Conservation (phyloP, 2,113 vertebrate species). For the Paralichthys olivaceus region DNA sequence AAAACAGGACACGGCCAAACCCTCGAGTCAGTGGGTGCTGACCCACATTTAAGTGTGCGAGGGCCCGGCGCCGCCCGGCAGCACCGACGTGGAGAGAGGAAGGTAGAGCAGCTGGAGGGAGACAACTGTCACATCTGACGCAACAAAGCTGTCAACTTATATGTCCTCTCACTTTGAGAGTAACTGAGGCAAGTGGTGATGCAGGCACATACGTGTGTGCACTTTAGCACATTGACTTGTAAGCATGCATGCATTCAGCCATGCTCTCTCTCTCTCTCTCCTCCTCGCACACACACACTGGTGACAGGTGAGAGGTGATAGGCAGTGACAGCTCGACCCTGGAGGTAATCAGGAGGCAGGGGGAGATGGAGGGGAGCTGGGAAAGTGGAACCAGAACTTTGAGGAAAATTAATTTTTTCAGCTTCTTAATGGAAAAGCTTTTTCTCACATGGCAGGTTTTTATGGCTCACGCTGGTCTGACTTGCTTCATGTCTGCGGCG, state of each 20-base stretch:
- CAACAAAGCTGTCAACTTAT: slow-evolving; percentile 36
- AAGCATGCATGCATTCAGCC: slow-evolving; percentile 18
- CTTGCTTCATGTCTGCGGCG: slow-evolving; percentile 10
- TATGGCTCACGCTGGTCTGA: slow-evolving; percentile 6
- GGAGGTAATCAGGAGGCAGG: neutral
- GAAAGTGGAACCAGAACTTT: slow-evolving; percentile 30
- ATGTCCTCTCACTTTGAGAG: slow-evolving; percentile 43
- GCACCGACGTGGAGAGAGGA: slow-evolving; percentile 33
- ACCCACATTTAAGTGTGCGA: slow-evolving; percentile 57
- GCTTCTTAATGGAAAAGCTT: neutral
- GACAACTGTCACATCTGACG: slow-evolving; percentile 59
- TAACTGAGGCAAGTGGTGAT: slow-evolving; percentile 7
- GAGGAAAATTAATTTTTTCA: slow-evolving; percentile 11
- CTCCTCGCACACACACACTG: neutral
- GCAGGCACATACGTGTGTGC: slow-evolving; percentile 1
- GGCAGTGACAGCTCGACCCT: neutral
- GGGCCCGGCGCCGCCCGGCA: slow-evolving; percentile 8
- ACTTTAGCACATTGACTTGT: slow-evolving; percentile 14
- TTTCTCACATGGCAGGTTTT: slow-evolving; percentile 34
- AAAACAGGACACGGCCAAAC: slow-evolving; percentile 19
- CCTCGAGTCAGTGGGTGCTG: slow-evolving; percentile 45
- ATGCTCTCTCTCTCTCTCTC: neutral
- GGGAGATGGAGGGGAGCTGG: neutral
- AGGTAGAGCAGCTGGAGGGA: slow-evolving; percentile 44
- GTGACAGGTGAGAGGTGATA: slow-evolving; percentile 39